Evolutionary conservation across 2,888 invertebrate genomes (phyloP), one percentile per base, ranked within the genome.

Genomic region (Lucinisca nassula): DNA sequence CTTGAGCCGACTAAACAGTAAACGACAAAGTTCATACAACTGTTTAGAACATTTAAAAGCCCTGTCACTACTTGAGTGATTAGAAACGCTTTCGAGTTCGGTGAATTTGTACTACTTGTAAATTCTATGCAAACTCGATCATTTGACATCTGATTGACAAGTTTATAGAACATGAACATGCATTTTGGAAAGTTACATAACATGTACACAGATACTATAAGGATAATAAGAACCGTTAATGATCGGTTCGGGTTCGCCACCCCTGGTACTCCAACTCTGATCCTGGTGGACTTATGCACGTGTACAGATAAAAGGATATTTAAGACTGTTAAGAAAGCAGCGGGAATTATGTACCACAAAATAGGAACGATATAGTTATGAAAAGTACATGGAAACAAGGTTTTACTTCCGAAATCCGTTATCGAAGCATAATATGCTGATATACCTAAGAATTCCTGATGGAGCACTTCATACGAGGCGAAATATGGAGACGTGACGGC

Each of bases 261-360:
- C 24, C 87, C 77, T 35, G 90, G 88, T 3, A 91, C 37, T 1
- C 89, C 91, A 0, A 91, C 90, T 0, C 92, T 81, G 32, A 93
- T 91, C 58, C 92, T 81, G 30, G 91, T 80, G 1, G 93, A 92
- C 38, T 85, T 89, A 12, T 89, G 89, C 21, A 89, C 92, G 45
- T 92, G 89, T 12, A 85, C 73, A n/a, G 85, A 86, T 1, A 93
- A 84, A 3, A 93, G 83, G 30, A 80, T 81, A 74, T 92, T 92
- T 35, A 92, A 72, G 1, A 87, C 38, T 37, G 91, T 85, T 1
- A 92, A 82, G 14, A 91, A 12, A 6, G 78, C n/a, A 79, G 92
- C 92, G 0, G 93, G 93, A 49, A 90, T 55, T 32, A 92, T 88
- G 79, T 92, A 92, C 92, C 93, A 93, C n/a, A 87, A 35, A 10